Evolutionary conservation across 2,888 invertebrate species (phyloP).

Genomic region (Camponotus fellah): DNA sequence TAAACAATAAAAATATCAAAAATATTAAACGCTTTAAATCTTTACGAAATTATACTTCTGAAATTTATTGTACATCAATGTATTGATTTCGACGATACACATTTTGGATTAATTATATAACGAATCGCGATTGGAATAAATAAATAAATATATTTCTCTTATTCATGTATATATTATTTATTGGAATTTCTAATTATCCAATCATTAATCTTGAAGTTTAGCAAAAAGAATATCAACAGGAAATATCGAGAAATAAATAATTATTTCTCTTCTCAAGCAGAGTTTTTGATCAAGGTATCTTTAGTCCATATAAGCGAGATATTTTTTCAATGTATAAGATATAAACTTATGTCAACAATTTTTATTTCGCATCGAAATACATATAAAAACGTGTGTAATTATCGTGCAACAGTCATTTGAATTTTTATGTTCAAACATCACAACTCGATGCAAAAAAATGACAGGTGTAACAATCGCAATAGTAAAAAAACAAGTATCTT

Average conservation of each 20-base stretch:
- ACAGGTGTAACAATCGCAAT: slow-evolving; percentile 47
- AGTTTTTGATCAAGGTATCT: not conserved
- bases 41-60: not conserved
- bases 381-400: not conserved
- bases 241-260: not conserved
- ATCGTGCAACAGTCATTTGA: not conserved
- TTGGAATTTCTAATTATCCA: slow-evolving; percentile 8
- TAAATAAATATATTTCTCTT: not conserved
- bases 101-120: slow-evolving; percentile 7
- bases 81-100: not conserved
- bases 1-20: no score
- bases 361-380: not conserved
- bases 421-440: slow-evolving; percentile 1
- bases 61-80: not conserved
- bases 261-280: slow-evolving; percentile 3
- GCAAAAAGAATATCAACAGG: slow-evolving; percentile 2
- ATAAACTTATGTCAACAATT: not conserved
- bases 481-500: slow-evolving; percentile 25
- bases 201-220: slow-evolving; percentile 16
- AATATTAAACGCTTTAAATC: not conserved
- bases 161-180: not conserved
- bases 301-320: not conserved
- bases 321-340: not conserved
- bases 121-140: not conserved
- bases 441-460: not conserved